Evolutionary conservation across 1,140 invertebrate genomes (phyloP).

Genomic region (Nebria ingens): DNA sequence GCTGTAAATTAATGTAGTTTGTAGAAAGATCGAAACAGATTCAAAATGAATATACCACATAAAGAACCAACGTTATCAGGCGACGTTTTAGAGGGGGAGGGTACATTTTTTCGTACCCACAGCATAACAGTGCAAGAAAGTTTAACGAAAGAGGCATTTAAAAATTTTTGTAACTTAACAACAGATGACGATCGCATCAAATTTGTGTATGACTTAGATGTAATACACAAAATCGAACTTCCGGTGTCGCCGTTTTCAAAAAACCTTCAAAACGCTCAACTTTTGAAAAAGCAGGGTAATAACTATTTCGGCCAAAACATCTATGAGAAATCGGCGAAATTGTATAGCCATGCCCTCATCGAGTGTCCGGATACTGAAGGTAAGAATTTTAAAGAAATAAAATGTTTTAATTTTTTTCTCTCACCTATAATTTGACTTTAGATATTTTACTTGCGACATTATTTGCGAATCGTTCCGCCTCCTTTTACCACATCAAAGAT

Average conservation of each 20-base stretch:
- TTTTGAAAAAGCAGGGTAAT: slow-evolving; percentile 67
- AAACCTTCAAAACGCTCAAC: slow-evolving; percentile 46
- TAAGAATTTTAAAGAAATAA: slow-evolving; percentile 29
- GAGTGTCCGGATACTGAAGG: slow-evolving; percentile 52
- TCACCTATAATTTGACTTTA: slow-evolving; percentile 16
- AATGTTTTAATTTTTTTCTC: slow-evolving; percentile 14
- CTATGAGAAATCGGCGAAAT: slow-evolving; percentile 58
- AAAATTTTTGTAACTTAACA: slow-evolving; percentile 1
- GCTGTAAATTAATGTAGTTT: not conserved
- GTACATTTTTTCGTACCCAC: not conserved
- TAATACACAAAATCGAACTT: slow-evolving; percentile 23
- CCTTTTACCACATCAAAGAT: slow-evolving; percentile 66
- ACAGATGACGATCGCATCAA: slow-evolving; percentile 26
- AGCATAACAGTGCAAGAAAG: not conserved
- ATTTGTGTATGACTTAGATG: slow-evolving; percentile 22
- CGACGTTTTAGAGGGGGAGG: not conserved
- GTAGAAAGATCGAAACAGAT: not conserved
- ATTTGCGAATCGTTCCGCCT: slow-evolving; percentile 79
- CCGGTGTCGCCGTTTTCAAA: slow-evolving; percentile 40
- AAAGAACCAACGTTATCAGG: not conserved
- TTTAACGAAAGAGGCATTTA: not conserved
- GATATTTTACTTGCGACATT: slow-evolving; percentile 56
- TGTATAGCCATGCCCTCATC: slow-evolving; percentile 62
- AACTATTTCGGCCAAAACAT: slow-evolving; percentile 63
- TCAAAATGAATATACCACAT: not conserved